Evolutionary conservation across 2,888 invertebrate species (phyloP), one percentile per base, ranked within the genome.

Genomic region (Minunthozetes semirufus): DNA sequence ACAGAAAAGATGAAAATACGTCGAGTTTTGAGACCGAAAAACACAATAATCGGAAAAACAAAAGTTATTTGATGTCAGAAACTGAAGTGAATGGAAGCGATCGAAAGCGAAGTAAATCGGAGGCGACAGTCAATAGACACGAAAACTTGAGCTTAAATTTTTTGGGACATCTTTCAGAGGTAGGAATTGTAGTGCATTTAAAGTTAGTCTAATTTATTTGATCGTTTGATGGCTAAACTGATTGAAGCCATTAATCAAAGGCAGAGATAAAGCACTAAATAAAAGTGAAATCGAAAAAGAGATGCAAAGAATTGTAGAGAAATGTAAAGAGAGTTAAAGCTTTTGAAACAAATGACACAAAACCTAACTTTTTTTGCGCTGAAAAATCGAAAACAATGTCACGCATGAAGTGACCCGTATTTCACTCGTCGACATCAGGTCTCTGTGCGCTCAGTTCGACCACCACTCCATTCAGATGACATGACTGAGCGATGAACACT

Each of bases 341-440:
- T 29, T 53, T 27, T 11, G 46, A 70, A 50, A 42, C 29, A 56
- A 46, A 56, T 56, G 25, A 56, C 48, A 72, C 72, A 72, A 50
- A 72, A 19, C 33, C 11, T 70, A 72, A 59, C 72, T 15, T 72
- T 72, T 72, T 72, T 56, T 53, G 17, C 2, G 27, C 56, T 72
- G n/a, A 59, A 59, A 72, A 72, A 72, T 72, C 72, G 72, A 72
- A 72, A 72, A 53, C 72, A 72, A 72, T 72, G 72, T 72, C 72
- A 72, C 72, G 72, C 56, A 19, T 59, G 50, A 50, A n/a, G 50
- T 56, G 56, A 59, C 17, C 50, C 72, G 72, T 72, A 72, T 72
- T 72, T 50, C 53, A 72, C 53, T 46, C 46, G 72, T 72, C 72
- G 72, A 72, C 72, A 72, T 72, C 48, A 53, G 48, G 19, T 66